Evolutionary conservation across 2,113 vertebrate species (phyloP).

Genomic region (Stegostoma tigrinum): DNA sequence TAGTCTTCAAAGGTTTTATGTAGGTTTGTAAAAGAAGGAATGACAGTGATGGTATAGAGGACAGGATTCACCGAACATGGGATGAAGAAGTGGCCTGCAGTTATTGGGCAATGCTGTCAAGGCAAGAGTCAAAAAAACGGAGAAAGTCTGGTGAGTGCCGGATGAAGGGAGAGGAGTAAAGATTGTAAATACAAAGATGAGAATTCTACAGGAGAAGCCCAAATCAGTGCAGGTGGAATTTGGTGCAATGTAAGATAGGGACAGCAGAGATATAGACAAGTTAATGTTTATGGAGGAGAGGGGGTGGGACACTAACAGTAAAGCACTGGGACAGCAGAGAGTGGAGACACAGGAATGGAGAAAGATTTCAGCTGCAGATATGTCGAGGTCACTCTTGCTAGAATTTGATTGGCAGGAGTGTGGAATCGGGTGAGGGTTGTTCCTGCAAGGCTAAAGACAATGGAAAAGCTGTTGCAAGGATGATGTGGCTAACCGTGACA

Average conservation of each 20-base stretch:
- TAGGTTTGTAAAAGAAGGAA: neutral
- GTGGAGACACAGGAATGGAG: neutral
- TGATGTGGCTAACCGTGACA: neutral
- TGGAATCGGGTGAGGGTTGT: neutral
- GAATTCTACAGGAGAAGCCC: neutral
- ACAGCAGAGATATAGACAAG: neutral
- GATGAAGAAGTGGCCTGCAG: neutral
- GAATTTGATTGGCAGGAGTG: neutral
- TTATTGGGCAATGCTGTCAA: neutral
- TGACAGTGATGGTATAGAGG: neutral
- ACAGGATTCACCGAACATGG: neutral
- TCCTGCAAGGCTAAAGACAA: neutral
- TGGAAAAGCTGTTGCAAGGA: neutral
- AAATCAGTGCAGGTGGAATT: neutral
- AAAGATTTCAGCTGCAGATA: neutral
- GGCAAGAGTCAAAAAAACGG: neutral
- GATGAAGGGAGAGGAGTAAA: neutral
- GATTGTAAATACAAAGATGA: neutral
- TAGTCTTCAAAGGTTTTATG: neutral
- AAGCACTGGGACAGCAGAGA: neutral
- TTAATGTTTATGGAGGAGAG: neutral
- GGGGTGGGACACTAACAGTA: neutral
- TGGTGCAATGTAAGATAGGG: neutral
- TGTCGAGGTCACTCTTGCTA: neutral
- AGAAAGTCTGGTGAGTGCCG: neutral